Evolutionary conservation across 2,113 vertebrate genomes (phyloP), one percentile per base, ranked within the genome.

Genomic region (Esox niger): DNA sequence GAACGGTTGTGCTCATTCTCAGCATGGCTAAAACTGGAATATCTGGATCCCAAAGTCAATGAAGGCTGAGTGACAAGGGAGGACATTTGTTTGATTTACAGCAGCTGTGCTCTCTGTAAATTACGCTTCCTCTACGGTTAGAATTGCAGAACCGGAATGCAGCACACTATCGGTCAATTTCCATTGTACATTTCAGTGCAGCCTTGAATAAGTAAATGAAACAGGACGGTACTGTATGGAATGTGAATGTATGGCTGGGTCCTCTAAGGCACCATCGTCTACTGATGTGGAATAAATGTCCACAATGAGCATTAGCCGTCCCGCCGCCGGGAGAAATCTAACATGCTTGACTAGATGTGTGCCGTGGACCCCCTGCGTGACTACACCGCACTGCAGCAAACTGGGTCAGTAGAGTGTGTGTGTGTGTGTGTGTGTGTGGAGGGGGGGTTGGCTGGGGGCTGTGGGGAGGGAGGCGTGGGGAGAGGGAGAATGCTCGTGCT

Each of bases 371-470:
- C 31, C 21, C 47, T 4, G 10, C 47, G 1, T 21, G 17, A 49
- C 47, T 13, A 20, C 31, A 35, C 25, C 38, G 38, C 21, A 38
- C 66, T 61, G 73, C 66, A 65, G 31, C 26, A 76, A 83, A 82
- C 70, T 81, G 75, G 81, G 74, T 83, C 79, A 83, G 63, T 77
- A 68, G 35, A n/a, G 33, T 70, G 59, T 26, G 66, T 30, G 10
- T 26, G 31, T 70, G 58, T 26, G 65, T 6, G 9, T 2, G 58
- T 0, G 30, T 13, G 25, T 21, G 55, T 25, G 55, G 7, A 25
- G 11, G 6, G 9, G 54, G 25, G 27, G 25, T 4, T 11, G 35
- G 11, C 5, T 6, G 65, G 70, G 60, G 9, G 43, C 26, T 27
- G 52, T 20, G 46, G 21, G 29, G 56, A 35, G 11, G 35, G 31